These are phyloP conservation scores for Xiphorhynchus erythropygius DNA, from an alignment of 2,797 vertebrate genomes.

Conservation along the genomic window DNA sequence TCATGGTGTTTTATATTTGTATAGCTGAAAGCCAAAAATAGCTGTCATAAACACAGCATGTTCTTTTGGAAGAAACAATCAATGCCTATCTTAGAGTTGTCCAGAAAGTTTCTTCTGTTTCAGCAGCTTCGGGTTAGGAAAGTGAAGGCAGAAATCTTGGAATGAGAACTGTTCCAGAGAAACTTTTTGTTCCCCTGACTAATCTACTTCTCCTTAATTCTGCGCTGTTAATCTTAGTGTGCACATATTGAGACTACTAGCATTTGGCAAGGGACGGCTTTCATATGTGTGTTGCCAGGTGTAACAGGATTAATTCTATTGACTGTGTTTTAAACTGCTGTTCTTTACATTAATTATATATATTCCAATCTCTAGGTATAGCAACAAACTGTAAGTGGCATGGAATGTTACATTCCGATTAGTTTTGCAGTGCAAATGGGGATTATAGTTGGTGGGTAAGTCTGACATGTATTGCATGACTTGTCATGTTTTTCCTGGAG, in stretches of 20 bases:
- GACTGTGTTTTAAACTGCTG: background rate
- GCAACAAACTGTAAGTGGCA: background rate
- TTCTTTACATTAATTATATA: background rate
- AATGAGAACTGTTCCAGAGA: background rate
- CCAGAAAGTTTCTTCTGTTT: slow-evolving; percentile 23
- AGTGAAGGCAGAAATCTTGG: background rate
- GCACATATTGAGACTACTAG: background rate
- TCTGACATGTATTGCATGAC: slow-evolving; percentile 40
- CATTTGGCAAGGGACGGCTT: background rate
- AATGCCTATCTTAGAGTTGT: background rate
- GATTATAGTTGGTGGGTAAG: slow-evolving; percentile 15
- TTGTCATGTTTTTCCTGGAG: slow-evolving; percentile 57
- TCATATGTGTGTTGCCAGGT: background rate
- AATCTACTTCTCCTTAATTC: slow-evolving; percentile 48
- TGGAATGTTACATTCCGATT: slow-evolving; percentile 39
- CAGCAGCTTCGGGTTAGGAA: background rate
- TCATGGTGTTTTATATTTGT: slow-evolving; percentile 14
- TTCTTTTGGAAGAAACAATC: background rate
- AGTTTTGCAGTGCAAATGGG: background rate
- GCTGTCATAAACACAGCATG: background rate
- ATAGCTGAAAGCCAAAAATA: slow-evolving; percentile 8
- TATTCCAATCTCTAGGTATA: background rate
- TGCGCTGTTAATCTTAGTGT: background rate
- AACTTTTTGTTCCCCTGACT: slow-evolving; percentile 50
- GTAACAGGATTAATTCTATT: slow-evolving; percentile 1